Evolutionary conservation across 2,888 invertebrate species (phyloP), one percentile per base, ranked within the genome.

Genomic region (Pachycephus smyrnensis): DNA sequence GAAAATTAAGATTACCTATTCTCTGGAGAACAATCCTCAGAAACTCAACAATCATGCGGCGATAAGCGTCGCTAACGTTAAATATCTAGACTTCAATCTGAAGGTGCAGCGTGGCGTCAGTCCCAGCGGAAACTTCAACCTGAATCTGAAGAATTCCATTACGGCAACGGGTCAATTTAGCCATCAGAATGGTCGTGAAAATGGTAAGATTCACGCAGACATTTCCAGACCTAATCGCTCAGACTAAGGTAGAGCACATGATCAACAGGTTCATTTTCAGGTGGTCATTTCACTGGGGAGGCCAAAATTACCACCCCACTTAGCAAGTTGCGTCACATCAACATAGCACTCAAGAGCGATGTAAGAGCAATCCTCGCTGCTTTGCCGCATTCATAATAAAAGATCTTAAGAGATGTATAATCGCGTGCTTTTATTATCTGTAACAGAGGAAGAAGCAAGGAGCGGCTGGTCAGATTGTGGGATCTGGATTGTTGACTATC

Each of bases 141-240:
- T 96, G 0, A 90, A 91, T 80, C 76, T 96, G 0, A 95, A 94
- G 84, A 94, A 95, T 81, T 88, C 94, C 0, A 83, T 96, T 55
- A 91, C 92, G 0, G 94, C 94, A 0, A 94, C 94, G 68, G 96
- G 95, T 6, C 93, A 95, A 83, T 94, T 94, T 84, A 93, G 93
- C 15, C 93, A 93, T 33, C 94, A 92, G 71, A 94, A 94, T 79
- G 95, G 95, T 35, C 94, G 94, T 81, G 96, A 96, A 73, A 94
- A 93, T 68, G 94, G 94, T 30, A 91, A 93, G 78, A 80, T 95
- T 69, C 83, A 82, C 55, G 88, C 95, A 78, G 94, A 95, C 76
- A 92, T 95, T 31, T 93, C 93, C 73, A 93, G 93, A 90, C 92
- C 93, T 77, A 86, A 86, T 15, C 85, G 91, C 2, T 92, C 77